These are phyloP conservation scores for Cinara cedri DNA, from an alignment of 2,888 invertebrate genomes.

Conservation along the genomic window DNA sequence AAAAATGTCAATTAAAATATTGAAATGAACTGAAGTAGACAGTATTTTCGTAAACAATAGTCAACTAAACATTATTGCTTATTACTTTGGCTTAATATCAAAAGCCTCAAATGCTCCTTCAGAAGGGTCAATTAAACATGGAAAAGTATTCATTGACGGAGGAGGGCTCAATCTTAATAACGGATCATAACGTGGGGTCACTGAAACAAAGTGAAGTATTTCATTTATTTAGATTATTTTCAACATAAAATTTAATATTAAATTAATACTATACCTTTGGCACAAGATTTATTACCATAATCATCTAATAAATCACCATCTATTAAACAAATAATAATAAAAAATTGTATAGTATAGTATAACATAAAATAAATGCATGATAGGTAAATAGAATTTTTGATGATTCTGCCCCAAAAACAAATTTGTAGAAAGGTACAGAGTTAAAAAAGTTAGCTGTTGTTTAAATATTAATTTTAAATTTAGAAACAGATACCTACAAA, in stretches of 20 bases:
- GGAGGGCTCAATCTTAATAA: constrained; percentile 44
- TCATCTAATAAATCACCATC: constrained; percentile 3
- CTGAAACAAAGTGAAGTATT: constrained; percentile 30
- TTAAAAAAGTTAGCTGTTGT: neutral
- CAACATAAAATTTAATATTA: too few species aligned
- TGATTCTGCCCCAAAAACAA: too few species aligned
- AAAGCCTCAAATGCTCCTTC: constrained; percentile 53
- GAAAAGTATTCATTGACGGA: constrained; percentile 29
- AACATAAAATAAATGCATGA: too few species aligned
- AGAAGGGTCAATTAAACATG: constrained; percentile 47
- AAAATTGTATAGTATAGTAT: too few species aligned
- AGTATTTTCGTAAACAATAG: too few species aligned
- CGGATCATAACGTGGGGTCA: constrained; percentile 50
- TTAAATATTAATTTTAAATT: too few species aligned
- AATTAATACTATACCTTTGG: constrained; percentile 7
- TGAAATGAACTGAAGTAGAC: neutral
- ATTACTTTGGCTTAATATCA: constrained; percentile 42
- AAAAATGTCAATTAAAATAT: neutral
- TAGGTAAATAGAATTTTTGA: too few species aligned
- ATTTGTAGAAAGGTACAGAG: too few species aligned
- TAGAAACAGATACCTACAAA: too few species aligned
- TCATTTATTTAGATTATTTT: neutral
- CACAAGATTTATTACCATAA: neutral
- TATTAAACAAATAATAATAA: constrained; percentile 11
- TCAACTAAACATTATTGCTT: neutral